Evolutionary conservation across 2,888 invertebrate genomes (phyloP).

Genomic region (Andrena haemorrhoa): DNA sequence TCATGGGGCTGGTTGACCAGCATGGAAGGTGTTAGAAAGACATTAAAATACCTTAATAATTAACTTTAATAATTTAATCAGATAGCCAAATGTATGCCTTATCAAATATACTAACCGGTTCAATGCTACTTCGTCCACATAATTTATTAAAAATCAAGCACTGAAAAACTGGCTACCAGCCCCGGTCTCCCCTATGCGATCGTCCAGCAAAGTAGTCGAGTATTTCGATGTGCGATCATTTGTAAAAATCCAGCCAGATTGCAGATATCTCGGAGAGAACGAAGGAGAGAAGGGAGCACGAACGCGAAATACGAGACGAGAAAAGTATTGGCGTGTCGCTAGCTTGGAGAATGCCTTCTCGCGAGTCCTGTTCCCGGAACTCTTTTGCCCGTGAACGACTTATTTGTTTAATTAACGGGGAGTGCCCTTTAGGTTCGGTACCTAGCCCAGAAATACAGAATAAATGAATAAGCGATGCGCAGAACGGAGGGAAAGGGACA

Average conservation of each 20-base stretch:
- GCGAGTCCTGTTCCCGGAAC: slow-evolving; percentile 86
- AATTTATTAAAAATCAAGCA: too few species aligned
- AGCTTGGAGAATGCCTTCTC: slow-evolving; percentile 78
- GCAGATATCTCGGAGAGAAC: slow-evolving; percentile 15
- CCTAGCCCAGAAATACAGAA: not conserved
- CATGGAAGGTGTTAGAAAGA: too few species aligned
- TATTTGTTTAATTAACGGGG: slow-evolving; percentile 80
- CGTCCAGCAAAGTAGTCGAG: not conserved
- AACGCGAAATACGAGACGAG: slow-evolving; percentile 80
- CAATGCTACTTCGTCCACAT: too few species aligned
- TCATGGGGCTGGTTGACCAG: too few species aligned
- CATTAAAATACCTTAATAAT: too few species aligned
- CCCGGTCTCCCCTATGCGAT: too few species aligned
- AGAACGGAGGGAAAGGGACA: too few species aligned
- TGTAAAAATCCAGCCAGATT: not conserved
- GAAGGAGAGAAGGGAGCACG: slow-evolving; percentile 38
- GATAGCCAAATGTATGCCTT: too few species aligned
- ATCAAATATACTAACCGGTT: too few species aligned
- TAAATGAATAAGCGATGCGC: not conserved
- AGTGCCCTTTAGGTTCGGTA: slow-evolving; percentile 65
- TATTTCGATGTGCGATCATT: not conserved
- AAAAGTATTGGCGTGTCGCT: slow-evolving; percentile 81
- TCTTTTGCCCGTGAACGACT: slow-evolving; percentile 86
- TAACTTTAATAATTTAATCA: too few species aligned
- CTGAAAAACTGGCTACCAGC: too few species aligned